Conservation (phyloP, 2,797 vertebrate genomes). For the Pipistrellus pipistrellus region DNA sequence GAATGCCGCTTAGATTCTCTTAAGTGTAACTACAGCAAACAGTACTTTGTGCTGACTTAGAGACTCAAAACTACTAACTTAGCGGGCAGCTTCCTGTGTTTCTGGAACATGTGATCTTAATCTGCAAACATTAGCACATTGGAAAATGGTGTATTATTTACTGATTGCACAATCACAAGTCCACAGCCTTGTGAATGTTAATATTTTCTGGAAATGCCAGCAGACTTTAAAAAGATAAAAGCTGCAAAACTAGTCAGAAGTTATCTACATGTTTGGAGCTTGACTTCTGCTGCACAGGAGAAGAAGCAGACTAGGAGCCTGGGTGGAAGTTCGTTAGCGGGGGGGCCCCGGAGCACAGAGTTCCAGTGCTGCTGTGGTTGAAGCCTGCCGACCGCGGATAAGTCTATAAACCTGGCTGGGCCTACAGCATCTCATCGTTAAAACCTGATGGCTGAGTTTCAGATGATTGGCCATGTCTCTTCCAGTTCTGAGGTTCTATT, state of each 20-base stretch:
- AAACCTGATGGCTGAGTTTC: not conserved
- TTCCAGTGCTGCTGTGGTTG: not conserved
- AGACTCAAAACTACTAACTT: constrained; percentile 42
- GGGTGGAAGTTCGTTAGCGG: not conserved
- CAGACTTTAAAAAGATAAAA: constrained; percentile 42
- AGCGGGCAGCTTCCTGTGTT: constrained; percentile 67
- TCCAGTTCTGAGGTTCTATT: not conserved
- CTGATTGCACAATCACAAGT: constrained; percentile 71
- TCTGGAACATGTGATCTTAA: constrained; percentile 60
- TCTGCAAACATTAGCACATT: constrained; percentile 54
- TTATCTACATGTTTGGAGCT: not conserved
- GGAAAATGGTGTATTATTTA: constrained; percentile 49
- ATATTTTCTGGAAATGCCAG: constrained; percentile 48
- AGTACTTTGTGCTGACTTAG: constrained; percentile 44
- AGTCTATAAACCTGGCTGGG: not conserved
- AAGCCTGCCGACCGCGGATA: not conserved
- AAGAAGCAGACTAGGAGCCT: not conserved
- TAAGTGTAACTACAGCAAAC: constrained; percentile 1
- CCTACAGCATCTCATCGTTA: not conserved
- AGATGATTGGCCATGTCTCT: not conserved
- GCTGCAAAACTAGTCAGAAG: not conserved
- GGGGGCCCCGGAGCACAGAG: not conserved
- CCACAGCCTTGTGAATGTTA: not conserved
- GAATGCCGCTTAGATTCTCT: not conserved
- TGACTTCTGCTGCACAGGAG: not conserved